Base-by-base conservation (phyloP, 2,113 vertebrate species). In the Arvicanthis niloticus region DNA sequence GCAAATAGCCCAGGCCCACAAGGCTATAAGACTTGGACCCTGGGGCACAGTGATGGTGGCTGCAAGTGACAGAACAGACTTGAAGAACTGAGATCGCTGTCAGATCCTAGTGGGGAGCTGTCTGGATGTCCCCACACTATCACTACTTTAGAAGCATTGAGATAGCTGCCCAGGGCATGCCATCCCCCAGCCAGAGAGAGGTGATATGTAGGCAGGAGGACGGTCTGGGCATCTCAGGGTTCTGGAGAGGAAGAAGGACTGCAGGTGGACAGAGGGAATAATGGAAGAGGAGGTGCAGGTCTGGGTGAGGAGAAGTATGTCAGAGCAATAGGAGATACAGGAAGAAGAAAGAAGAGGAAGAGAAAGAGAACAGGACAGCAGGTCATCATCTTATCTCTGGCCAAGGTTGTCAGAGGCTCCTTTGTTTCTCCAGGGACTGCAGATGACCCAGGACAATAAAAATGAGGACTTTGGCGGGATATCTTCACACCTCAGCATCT, bases 1-100 rank as follows among this genome's bases (percentile, higher is more conserved):
- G 4, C 62, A 58, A 56, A 94, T 53, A 48, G 21, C 31, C 21
- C 51, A 0, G 0, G n/a, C 37, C 31, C 0, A 0, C 40, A 76
- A 19, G 8, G 17, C 21, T 80, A 15, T 0, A 10, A 3, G 82
- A 73, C 37, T 56, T 53, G 75, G 65, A 76, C 42, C 40, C 22
- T 37, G 48, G 78, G 48, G 40, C 62, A 8, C 40, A 7, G n/a
- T 1, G 42, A 80, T 1, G 21, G n/a, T 62, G 26, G 3, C 37
- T 75, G 5, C 51, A 4, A 34, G 34, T 2, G 19, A 6, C 45
- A 58, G 29, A 40, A 29, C 0, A 1, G 45, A 26, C 19, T 31
- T 11, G 2, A n/a, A 70, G 58, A 75, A 48, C 24, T 11, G 76
- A 58, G 37, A 1, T 9, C 73, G 58, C 51, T 65, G 19, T 48